These are phyloP conservation scores for Odontocolon sp. DNA, from an alignment of 2,888 invertebrate species.

Conservation along the genomic window DNA sequence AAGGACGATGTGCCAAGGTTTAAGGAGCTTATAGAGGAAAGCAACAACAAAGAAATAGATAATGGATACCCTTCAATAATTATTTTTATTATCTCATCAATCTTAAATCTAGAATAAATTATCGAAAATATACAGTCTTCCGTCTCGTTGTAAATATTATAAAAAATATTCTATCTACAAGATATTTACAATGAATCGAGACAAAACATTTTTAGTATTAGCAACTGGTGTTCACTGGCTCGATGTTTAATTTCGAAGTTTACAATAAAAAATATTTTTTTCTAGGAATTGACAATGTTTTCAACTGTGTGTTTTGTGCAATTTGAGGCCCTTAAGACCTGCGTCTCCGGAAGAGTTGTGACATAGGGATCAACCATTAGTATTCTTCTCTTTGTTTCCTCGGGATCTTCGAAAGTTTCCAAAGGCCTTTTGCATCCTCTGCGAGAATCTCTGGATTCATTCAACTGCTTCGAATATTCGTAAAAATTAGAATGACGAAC, in stretches of 20 bases:
- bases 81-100: slow-evolving; percentile 42
- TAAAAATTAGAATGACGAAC: slow-evolving; percentile 44
- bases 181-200: slow-evolving; percentile 58
- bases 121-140: slow-evolving; percentile 65
- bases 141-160: slow-evolving; percentile 19
- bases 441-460: slow-evolving; percentile 57
- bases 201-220: neutral
- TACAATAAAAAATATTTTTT: no score
- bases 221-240: slow-evolving; percentile 46
- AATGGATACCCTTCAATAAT: slow-evolving; percentile 34
- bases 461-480: slow-evolving; percentile 49
- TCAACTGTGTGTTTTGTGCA: slow-evolving; percentile 79
- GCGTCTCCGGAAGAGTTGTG: slow-evolving; percentile 64
- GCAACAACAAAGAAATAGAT: neutral
- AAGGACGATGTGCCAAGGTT: no score
- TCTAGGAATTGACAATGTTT: slow-evolving; percentile 78
- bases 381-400: slow-evolving; percentile 62
- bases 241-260: neutral
- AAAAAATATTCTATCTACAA: slow-evolving; percentile 66
- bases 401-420: slow-evolving; percentile 58
- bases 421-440: slow-evolving; percentile 69
- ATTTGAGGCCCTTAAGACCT: slow-evolving; percentile 67
- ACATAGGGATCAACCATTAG: slow-evolving; percentile 62
- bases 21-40: no score
- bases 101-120: slow-evolving; percentile 48